Percentiles rank a stretch among this genome's conserved stretches.
phyloP scores from a whole-genome alignment of 1,140 invertebrate species.

The Lepidotrigona ventralis region DNA sequence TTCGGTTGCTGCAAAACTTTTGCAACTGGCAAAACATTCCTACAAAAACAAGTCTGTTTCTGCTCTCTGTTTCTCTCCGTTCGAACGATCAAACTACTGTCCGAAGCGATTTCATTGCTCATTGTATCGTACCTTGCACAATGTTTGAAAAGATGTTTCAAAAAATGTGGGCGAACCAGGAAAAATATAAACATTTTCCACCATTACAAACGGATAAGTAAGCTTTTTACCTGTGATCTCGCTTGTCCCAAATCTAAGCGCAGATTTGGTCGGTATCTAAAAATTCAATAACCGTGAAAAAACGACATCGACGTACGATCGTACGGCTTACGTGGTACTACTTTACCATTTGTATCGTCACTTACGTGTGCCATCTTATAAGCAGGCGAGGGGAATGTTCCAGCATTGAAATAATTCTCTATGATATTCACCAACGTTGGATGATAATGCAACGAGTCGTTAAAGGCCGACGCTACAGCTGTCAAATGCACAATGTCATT shows the following conservation, averaged over 20 bases:
- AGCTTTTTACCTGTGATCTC: slow-evolving; percentile 61
- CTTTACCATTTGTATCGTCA: neutral
- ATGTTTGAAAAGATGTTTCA: slow-evolving; percentile 81
- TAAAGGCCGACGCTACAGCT: slow-evolving; percentile 86
- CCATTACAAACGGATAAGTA: slow-evolving; percentile 84
- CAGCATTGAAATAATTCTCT: slow-evolving; percentile 75
- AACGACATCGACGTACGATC: neutral
- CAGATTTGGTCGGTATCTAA: slow-evolving; percentile 78
- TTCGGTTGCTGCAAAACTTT: slow-evolving; percentile 74
- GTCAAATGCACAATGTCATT: slow-evolving; percentile 18
- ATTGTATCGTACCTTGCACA: slow-evolving; percentile 74
- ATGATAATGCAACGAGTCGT: slow-evolving; percentile 82
- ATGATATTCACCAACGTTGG: slow-evolving; percentile 83
- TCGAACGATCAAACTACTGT: neutral
- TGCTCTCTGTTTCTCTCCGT: no score
- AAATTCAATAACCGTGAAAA: slow-evolving; percentile 13
- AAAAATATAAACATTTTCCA: slow-evolving; percentile 89
- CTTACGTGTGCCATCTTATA: slow-evolving; percentile 80
- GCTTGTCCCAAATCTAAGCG: slow-evolving; percentile 77
- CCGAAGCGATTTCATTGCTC: neutral
- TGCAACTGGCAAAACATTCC: slow-evolving; percentile 74
- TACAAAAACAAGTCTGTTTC: slow-evolving; percentile 51
- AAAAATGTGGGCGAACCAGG: slow-evolving; percentile 88
- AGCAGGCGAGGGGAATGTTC: slow-evolving; percentile 72
- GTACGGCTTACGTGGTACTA: neutral